Evolutionary conservation across 53 echinoderm and acorn worm genomes (phyloP), one percentile per base, ranked within the genome.

Genomic region (Hippasteria phrygiana): DNA sequence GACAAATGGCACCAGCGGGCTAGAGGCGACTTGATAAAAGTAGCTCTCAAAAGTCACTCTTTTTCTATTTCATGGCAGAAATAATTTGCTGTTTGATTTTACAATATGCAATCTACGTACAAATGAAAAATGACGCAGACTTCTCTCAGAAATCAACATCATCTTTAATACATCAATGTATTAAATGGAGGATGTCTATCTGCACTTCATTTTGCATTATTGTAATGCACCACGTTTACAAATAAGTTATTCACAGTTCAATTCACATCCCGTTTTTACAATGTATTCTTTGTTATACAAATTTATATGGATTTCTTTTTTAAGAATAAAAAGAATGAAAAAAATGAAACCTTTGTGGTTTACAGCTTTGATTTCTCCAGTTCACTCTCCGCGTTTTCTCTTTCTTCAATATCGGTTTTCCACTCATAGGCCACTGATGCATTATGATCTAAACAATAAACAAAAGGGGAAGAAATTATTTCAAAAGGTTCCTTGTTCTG

Each of bases 381-480:
- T 37, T 86, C 69, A 1, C 12, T 29, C 17, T 75, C 47, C 3
- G 55, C 31, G 14, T 63, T 54, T 84, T 74, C 50, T 56, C 50
- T 74, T 2, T 75, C 53, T 75, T 90, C 42, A 50, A 88, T 77
- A 12, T 91, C 91, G 22, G 43, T 80, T 73, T 87, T 47, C 92
- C 92, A 92, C 16, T 78, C 80, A 56, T 92, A 92, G n/a, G 74
- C 64, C 51, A 71, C 43, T 7, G 70, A 80, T 42, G 43, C 80
- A 11, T 92, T 24, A 32, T 92, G 92, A 88, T 92, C 92, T 92
- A 45, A 55, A 64, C 2, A 88, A 24, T 20, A 77, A 75, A 43
- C 14, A 62, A 39, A 55, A 54, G 3, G 32, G 16, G 20, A 88
- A 41, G 2, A 9, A 38, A 64, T 40, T 48, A 59, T 26, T 32